A percentile compares a stretch with the other conserved stretches of the same genome.
Evolutionary conservation across 1,140 invertebrate species (phyloP).

Genomic region (Drosophila auraria): DNA sequence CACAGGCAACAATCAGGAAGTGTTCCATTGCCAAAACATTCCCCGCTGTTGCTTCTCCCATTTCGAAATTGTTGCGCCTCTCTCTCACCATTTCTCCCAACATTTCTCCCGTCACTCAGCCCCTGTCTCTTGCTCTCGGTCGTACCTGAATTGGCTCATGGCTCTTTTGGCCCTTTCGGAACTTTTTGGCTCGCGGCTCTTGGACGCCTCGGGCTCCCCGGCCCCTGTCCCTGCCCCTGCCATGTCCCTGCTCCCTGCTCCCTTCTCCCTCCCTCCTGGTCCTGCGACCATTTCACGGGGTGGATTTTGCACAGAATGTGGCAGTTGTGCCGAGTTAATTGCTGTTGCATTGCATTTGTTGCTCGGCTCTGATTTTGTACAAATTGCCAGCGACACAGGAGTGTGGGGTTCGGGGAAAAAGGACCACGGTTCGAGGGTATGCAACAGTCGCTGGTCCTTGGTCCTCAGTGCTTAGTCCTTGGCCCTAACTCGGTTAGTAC

Average conservation of each 20-base stretch:
- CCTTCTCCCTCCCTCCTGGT: background rate
- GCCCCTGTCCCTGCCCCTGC: slow-evolving; percentile 10
- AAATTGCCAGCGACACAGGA: slow-evolving; percentile 72
- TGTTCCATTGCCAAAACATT: slow-evolving; percentile 61
- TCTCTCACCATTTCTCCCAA: slow-evolving; percentile 50
- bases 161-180: slow-evolving; percentile 57
- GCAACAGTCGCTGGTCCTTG: slow-evolving; percentile 55
- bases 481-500: slow-evolving; percentile 50
- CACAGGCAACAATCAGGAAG: slow-evolving; percentile 64
- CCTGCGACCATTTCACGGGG: slow-evolving; percentile 59
- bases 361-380: slow-evolving; percentile 80
- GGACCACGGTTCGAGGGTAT: slow-evolving; percentile 18
- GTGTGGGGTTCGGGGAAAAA: background rate
- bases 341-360: slow-evolving; percentile 82
- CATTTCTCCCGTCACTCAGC: slow-evolving; percentile 12
- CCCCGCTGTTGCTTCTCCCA: slow-evolving; percentile 45
- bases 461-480: slow-evolving; percentile 31
- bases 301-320: slow-evolving; percentile 80
- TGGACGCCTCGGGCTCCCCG: slow-evolving; percentile 34
- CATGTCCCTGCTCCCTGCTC: background rate
- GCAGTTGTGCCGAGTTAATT: slow-evolving; percentile 83
- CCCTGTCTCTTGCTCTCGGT: slow-evolving; percentile 9
- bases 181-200: slow-evolving; percentile 58
- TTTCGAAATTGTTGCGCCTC: slow-evolving; percentile 76
- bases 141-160: slow-evolving; percentile 78